A percentile compares a stretch with the other conserved stretches of the same genome.
Conservation (phyloP, 1,140 invertebrate species). For the Drosophila carrolli region DNA sequence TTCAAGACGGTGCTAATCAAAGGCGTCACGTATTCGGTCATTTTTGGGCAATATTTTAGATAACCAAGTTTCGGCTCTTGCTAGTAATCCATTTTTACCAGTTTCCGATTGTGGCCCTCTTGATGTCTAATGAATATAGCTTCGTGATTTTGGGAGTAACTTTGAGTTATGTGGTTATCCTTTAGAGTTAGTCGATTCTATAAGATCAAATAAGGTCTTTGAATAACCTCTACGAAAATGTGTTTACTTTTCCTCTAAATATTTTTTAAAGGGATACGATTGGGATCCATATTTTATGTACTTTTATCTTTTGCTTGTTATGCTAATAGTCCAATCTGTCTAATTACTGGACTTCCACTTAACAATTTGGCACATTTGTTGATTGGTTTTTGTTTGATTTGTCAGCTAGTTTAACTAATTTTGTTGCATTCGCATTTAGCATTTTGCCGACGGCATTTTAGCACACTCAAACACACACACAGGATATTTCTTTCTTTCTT, state of each 20-base stretch:
- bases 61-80: constrained; percentile 14
- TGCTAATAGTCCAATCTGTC: background rate
- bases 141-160: background rate
- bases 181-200: background rate
- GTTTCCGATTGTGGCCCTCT: background rate
- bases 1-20: constrained; percentile 97
- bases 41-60: constrained; percentile 60
- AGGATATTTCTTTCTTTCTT: constrained; percentile 17
- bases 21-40: constrained; percentile 90
- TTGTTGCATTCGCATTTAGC: constrained; percentile 17
- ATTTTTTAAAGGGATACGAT: constrained; percentile 12
- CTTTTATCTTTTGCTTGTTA: background rate
- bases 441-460: constrained; percentile 44
- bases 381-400: constrained; percentile 29
- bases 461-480: constrained; percentile 38
- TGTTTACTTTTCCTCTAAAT: background rate
- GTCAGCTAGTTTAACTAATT: constrained; percentile 15
- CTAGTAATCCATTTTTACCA: constrained; percentile 26
- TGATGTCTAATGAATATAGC: background rate
- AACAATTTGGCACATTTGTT: constrained; percentile 43
- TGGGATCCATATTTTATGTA: constrained; percentile 37
- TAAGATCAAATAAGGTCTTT: background rate
- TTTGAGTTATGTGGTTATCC: too few species aligned
- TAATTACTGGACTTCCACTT: background rate
- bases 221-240: background rate